Evolutionary conservation across 1,140 invertebrate genomes (phyloP), one percentile per base, ranked within the genome.

Genomic region (Anastrepha ludens): DNA sequence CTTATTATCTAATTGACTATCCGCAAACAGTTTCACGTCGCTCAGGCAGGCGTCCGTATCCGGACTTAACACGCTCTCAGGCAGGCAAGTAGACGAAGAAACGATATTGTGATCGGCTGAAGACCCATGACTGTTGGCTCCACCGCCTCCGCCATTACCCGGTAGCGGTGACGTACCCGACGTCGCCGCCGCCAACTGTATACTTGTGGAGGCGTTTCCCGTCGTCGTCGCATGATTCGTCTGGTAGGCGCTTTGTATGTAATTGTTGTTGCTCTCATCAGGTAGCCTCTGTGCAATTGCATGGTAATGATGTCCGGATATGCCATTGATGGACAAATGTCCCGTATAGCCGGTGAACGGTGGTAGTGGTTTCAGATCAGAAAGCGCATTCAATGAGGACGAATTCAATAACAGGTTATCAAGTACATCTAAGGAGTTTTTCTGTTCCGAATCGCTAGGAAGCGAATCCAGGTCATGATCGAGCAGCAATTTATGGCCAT

Each of bases 301-400:
- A 93, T 97, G 96, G 93, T 97, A 97, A 91, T 98, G 97, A 91
- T 97, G 96, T n/a, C 97, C 96, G 74, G 96, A 96, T 90, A 97
- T 97, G 39, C 97, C 96, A 94, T 97, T 97, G 91, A 97, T 97
- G 89, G 96, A 97, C 50, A 97, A 94, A 90, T 97, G 96, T 1
- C 96, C 96, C 2, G 96, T 97, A 94, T 97, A 97, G 15, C 96
- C 96, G 17, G 97, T 97, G 93, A 98, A 98, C 0, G 97, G 97
- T 1, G 97, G 97, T 88, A 98, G 94, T 0, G 97, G 97, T 91
- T 98, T 98, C 78, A 98, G 94, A 90, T 98, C 97, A 5, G 97
- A 97, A 60, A 98, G 94, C 15, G 94, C 94, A 88, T 94, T 95
- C 81, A 94, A 91, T 2, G 94, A 94, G 81, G 95, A 94, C 8